Base-by-base conservation (phyloP, 1,140 invertebrate genomes). In the Belonocnema kinseyi region DNA sequence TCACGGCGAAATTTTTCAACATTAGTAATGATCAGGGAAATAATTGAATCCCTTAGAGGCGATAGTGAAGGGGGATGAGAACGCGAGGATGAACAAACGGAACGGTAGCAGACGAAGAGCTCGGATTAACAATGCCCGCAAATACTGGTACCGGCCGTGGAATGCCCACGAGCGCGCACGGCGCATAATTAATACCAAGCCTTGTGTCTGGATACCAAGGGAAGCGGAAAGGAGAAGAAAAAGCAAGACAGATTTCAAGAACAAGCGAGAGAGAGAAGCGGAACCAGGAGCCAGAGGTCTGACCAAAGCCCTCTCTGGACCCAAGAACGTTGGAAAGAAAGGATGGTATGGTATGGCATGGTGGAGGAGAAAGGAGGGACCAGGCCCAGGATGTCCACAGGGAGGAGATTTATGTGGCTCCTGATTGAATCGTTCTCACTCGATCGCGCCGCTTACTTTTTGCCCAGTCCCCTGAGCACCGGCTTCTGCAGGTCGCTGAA, bases 391-490 rank as follows among this genome's bases (percentile, higher is more conserved):
- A 90, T 90, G 90, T 90, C 89, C 87, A 85, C 88, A 84, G 87
- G 88, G 85, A 89, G 88, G 88, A 91, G 90, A 91, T 91, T 91
- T 91, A 91, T 92, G 90, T 90, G 87, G 86, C 89, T 91, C 88
- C 90, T 91, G 90, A 92, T 92, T 92, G 90, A 91, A 91, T 91
- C 90, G 90, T 92, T 92, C 90, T 92, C 90, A 90, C 90, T 90
- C 90, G 90, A 91, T 91, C 88, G 89, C 85, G 84, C 86, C 85
- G 87, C 84, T 89, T 86, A 87, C 88, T 90, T 90, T 88, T 90
- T 90, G 85, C 86, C 78, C 83, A 81, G 76, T 79, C 58, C 58
- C 21, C 26, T 58, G 19, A 53, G n/a, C 50, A 33, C 26, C 17
- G 66, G 50, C 70, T 54, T 72, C 74, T 74, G 73, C 50, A 74